These are phyloP conservation scores for Boulengeromyrus knoepffleri DNA, from an alignment of 2,113 vertebrate species.

Conservation along the genomic window DNA sequence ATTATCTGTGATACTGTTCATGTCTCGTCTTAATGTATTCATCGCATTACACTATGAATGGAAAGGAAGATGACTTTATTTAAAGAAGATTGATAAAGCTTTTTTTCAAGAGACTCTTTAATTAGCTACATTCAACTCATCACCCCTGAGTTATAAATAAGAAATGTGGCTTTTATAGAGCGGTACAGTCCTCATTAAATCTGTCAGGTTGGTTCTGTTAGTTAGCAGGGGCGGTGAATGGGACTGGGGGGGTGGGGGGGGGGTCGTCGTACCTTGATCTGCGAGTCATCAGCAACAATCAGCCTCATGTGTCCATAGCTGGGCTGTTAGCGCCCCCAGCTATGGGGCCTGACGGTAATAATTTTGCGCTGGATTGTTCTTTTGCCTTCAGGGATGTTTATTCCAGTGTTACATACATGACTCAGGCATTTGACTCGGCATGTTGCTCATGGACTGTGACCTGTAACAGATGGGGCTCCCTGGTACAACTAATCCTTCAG, in stretches of 20 bases:
- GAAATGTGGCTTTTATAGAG: not conserved
- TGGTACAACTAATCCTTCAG: not conserved
- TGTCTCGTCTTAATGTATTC: not conserved
- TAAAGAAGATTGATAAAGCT: conserved; percentile 2
- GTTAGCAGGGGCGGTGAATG: not conserved
- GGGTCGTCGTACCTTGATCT: not conserved
- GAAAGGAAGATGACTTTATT: not conserved
- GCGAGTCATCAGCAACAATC: not conserved
- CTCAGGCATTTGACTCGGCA: not conserved
- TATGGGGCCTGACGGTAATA: not conserved
- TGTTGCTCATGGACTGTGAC: not conserved
- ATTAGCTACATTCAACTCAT: not conserved
- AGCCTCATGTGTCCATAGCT: not conserved
- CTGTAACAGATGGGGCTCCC: not conserved
- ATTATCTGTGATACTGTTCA: not conserved
- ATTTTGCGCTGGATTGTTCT: not conserved
- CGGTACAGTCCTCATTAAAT: not conserved
- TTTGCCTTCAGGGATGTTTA: not conserved
- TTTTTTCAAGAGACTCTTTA: not conserved
- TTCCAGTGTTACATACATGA: not conserved
- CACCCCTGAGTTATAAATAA: conserved; percentile 1
- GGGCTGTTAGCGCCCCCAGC: not conserved
- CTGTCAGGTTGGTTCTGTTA: not conserved
- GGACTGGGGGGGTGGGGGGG: not conserved
- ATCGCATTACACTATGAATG: not conserved